These are phyloP conservation scores for Halyomorpha halys DNA, from an alignment of 1,140 invertebrate species.

Conservation along the genomic window DNA sequence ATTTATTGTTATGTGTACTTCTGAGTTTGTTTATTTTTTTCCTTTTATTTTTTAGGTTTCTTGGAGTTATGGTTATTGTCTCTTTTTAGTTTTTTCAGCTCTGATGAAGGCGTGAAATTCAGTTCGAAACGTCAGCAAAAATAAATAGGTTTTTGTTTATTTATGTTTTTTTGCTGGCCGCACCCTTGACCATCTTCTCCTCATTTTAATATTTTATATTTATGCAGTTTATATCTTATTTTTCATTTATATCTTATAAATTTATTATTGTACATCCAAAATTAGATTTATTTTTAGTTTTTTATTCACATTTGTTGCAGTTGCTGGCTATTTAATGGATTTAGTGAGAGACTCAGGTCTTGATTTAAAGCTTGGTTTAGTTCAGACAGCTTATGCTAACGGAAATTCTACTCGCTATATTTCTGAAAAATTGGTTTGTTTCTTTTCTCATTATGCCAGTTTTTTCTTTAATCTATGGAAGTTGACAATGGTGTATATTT, in stretches of 20 bases:
- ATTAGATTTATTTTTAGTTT: slow-evolving; percentile 18
- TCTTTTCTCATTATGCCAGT: background rate
- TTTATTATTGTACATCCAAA: background rate
- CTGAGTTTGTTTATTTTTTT: no score
- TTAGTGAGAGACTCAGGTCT: slow-evolving; percentile 56
- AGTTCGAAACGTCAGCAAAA: no score
- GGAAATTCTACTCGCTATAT: slow-evolving; percentile 92
- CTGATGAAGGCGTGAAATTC: no score
- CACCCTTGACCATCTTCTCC: no score
- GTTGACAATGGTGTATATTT: slow-evolving; percentile 31
- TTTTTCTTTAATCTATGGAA: background rate
- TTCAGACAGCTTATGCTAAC: slow-evolving; percentile 98
- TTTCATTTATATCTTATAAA: background rate
- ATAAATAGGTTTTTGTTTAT: no score
- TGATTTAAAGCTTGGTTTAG: slow-evolving; percentile 66
- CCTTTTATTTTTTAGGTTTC: background rate
- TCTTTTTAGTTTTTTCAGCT: no score
- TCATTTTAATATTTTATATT: no score
- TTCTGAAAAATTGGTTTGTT: slow-evolving; percentile 60
- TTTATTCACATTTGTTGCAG: slow-evolving; percentile 34
- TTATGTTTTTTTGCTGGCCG: no score
- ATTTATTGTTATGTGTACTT: no score
- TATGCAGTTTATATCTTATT: background rate
- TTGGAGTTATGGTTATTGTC: background rate
- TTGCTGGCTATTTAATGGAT: slow-evolving; percentile 73